Conservation (phyloP, 1,140 invertebrate species). For the Bombus impatiens region DNA sequence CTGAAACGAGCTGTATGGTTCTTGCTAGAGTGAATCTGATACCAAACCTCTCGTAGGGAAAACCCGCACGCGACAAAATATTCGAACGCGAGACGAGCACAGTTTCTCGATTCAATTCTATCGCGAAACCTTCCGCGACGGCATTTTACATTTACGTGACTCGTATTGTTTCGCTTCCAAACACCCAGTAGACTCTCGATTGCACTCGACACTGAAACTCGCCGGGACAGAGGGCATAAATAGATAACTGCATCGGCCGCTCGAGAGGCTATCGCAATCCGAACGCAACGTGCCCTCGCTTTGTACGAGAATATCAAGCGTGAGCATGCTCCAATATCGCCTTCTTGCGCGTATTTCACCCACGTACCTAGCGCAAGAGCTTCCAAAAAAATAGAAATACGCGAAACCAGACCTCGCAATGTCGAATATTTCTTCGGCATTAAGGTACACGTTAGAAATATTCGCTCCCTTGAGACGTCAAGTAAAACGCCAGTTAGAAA, state of each 20-base stretch:
- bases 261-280: neutral
- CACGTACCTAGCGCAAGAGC: neutral
- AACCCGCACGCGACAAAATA: neutral
- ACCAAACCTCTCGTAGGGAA: neutral
- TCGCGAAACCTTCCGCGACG: neutral
- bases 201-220: constrained; percentile 5
- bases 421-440: neutral
- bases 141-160: neutral
- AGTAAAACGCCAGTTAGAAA: neutral
- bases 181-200: neutral
- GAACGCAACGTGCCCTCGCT: neutral
- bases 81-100: neutral
- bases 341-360: neutral
- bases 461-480: neutral
- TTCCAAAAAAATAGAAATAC: neutral
- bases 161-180: neutral
- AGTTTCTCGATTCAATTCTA: neutral
- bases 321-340: neutral
- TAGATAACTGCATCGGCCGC: neutral
- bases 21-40: neutral
- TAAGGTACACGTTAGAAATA: neutral
- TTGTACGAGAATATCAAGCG: neutral
- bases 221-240: constrained; percentile 14
- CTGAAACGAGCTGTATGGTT: neutral
- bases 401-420: too few species aligned